Evolutionary conservation across 2,797 vertebrate genomes (phyloP), one percentile per base, ranked within the genome.

Genomic region (Allobates femoralis): DNA sequence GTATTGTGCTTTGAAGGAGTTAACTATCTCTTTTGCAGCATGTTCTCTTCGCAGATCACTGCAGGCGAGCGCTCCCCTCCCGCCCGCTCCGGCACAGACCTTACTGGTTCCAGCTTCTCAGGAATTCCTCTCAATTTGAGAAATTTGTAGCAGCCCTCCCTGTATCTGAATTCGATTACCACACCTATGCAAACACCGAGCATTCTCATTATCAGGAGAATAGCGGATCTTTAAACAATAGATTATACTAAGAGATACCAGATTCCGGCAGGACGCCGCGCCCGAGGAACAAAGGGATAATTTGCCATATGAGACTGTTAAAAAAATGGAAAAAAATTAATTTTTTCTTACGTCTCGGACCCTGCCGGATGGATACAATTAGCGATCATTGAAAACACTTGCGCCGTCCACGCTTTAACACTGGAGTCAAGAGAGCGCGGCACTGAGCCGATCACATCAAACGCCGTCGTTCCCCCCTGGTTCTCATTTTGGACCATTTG

Each of bases 401-500:
- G 64, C 81, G n/a, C 78, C 85, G 87, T 81, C 81, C 23, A 0
- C 30, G 79, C 78, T 83, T 88, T 89, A 89, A 55, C 66, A n/a
- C 5, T 0, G 86, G 18, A 26, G 5, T 0, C 19, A 67, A 53
- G 19, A 62, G 87, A 90, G 86, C 5, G 79, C 62, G 46, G 75
- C 87, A 66, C 10, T 1, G n/a, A 14, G 30, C 15, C 87, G 19
- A 85, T 89, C 41, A 51, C 28, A 60, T 51, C 37, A 85, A 86
- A 85, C 28, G 87, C 73, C 85, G 79, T 69, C 77, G 55, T 3
- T 69, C 64, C 84, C 79, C 81, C 88, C 83, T 89, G 90, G 88
- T 90, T 92, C 76, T 89, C 89, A 89, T 93, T 93, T 90, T 86
- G n/a, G 56, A 90, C 46, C 60, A 89, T 83, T 74, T 80, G 86